Base-by-base conservation (phyloP, 2,888 invertebrate genomes). In the Pyrocoelia pectoralis region DNA sequence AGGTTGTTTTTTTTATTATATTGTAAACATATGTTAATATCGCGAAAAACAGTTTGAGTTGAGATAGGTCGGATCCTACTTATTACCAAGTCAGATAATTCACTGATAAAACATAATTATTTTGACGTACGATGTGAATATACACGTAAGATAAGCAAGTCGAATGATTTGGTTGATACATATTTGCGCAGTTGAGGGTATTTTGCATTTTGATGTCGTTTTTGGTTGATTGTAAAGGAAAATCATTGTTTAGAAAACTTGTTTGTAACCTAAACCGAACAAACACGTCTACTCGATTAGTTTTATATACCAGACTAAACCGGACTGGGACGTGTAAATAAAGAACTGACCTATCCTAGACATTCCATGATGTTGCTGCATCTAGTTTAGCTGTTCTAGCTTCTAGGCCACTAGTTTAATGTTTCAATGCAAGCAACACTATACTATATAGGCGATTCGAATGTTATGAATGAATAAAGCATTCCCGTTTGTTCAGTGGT, bases 341-440 rank as follows among this genome's bases (percentile, higher is more conserved):
- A 59, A 66, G 53, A 68, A 67, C 68, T 68, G 68, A 68, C 68
- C 68, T 68, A 68, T 68, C 68, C 65, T 68, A 68, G 68, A 57
- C 62, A 57, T 53, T 61, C 60, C 62, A 60, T 67, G 67, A 68
- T 67, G 60, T 63, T 67, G 65, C 68, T 65, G 65, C 68, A 65
- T 62, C 64, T 56, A 19, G 19, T 9, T n/a, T 24, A 66, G 66
- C 66, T 52, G 54, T 56, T 53, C 60, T 64, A 64, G 56, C 61
- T 58, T 52, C 61, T 61, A 46, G 61, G 61, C 52, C 56, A 61
- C 48, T 59, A 61, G 56, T 56, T 56, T 61, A 56, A 61, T 61
- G 53, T 53, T 41, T 38, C 53, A 56, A 38, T 56, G 56, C 56
- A 56, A 48, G 43, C n/a, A 49, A 29, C 55, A 55, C 40, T 24